These are phyloP conservation scores for Poecilia gillii DNA, from an alignment of 2,797 vertebrate genomes.

Conservation along the genomic window DNA sequence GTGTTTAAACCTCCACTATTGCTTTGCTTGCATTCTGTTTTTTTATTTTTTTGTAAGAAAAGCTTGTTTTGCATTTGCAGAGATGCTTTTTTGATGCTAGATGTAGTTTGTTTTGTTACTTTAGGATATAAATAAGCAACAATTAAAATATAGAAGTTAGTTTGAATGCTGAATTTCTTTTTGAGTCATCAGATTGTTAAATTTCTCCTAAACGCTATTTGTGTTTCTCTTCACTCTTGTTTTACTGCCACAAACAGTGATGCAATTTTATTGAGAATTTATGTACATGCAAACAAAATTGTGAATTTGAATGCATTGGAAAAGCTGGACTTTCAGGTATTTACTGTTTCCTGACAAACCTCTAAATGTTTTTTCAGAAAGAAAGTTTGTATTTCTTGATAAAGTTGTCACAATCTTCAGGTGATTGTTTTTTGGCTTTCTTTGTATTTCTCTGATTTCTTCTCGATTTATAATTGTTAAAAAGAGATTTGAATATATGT, in stretches of 20 bases:
- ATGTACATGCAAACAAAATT: not conserved
- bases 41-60: not conserved
- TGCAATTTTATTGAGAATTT: not conserved
- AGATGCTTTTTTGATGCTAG: not conserved
- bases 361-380: not conserved
- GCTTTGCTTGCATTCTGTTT: not conserved
- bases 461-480: not conserved
- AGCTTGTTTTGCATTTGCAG: not conserved
- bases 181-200: not conserved
- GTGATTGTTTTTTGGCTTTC: not conserved
- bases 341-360: not conserved
- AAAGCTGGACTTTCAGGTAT: not conserved
- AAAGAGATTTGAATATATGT: not conserved
- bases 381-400: not conserved
- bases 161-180: not conserved
- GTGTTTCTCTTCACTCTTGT: not conserved
- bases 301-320: not conserved
- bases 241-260: not conserved
- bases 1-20: not conserved
- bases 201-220: not conserved
- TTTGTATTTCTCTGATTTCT: not conserved
- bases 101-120: not conserved
- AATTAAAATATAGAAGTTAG: not conserved
- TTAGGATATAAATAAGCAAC: not conserved
- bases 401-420: not conserved